Evolutionary conservation across 2,888 invertebrate genomes (phyloP), one percentile per base, ranked within the genome.

Genomic region (Diplolepis rosae): DNA sequence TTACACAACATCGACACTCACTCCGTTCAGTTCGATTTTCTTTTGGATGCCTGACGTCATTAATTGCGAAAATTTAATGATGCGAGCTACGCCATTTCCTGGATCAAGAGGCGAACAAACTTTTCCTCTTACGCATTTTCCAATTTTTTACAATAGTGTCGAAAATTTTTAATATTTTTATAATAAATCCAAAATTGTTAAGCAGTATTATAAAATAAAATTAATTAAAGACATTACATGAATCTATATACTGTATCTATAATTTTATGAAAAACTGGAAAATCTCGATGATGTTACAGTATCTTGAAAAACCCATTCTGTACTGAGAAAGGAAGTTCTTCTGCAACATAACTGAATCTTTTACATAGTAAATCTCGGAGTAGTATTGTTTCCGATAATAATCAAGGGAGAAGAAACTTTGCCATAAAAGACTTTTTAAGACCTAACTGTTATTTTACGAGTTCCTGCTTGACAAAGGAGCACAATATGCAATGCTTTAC

Each of bases 1-100:
- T 61, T 39, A 61, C 39, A 61, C 52, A 52, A n/a, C 61, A n/a
- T 61, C 35, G 61, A 61, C 61, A 61, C 61, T 39, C 61, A 61
- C 45, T 2, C 32, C 22, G 32, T 39, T 61, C 22, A 35, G n/a
- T 27, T 61, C 24, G 24, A 11, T 61, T 39, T 39, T 56, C 22
- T 61, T 15, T 61, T 24, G 39, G 9, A n/a, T 39, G 39, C 39
- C 4, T 61, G 24, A 39, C 61, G 15, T 39, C 24, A 5, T 24
- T 54, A 30, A 28, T 28, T 28, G 52, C 28, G 28, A 52, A 52
- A 52, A 52, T 52, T 30, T 52, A 52, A 52, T 28, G 52, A 15
- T 50, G n/a, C 18, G 2, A 35, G 6, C 56, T 35, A 18, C 35
- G 61, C 39, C 39, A 61, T 24, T 61, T 56, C 35, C 22, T 22